Evolutionary conservation across 2,888 invertebrate genomes (phyloP).

Genomic region (Sphaerophoria rueppellii): DNA sequence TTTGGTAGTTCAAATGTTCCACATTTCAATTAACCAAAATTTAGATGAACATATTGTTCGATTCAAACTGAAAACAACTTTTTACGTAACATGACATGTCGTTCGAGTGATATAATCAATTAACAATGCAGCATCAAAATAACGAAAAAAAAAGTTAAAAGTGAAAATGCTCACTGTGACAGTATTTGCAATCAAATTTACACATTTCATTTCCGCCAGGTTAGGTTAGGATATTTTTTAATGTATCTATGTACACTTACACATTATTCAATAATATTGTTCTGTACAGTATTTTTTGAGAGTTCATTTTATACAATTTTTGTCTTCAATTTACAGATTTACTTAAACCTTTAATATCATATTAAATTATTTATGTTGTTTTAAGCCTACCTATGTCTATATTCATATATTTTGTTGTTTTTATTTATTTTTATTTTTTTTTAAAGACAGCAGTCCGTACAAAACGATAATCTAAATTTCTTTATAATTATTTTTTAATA

Average conservation of each 20-base stretch:
- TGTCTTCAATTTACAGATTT: conserved; percentile 20
- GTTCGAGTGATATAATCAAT: background rate
- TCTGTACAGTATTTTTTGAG: conserved; percentile 50
- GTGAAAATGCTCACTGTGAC: background rate
- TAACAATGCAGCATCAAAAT: background rate
- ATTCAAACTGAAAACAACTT: background rate
- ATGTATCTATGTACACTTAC: conserved; percentile 1
- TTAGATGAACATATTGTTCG: too few species aligned
- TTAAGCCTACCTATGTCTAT: conserved; percentile 53
- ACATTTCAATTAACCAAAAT: too few species aligned
- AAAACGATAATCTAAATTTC: conserved; percentile 72
- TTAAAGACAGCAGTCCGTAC: conserved; percentile 74
- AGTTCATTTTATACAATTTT: conserved; percentile 19
- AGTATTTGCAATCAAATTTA: background rate
- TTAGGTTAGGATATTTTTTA: background rate
- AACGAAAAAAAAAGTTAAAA: background rate
- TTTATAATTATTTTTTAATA: conserved; percentile 46
- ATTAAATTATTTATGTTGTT: conserved; percentile 15
- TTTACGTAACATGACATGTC: background rate
- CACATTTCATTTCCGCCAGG: background rate
- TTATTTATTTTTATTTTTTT: conserved; percentile 32
- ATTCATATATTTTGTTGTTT: conserved; percentile 10
- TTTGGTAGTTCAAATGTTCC: too few species aligned
- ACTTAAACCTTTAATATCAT: conserved; percentile 37
- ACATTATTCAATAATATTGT: conserved; percentile 37